A percentile compares a stretch with the other conserved stretches of the same genome.
These are phyloP conservation scores for Brienomyrus brachyistius DNA, from an alignment of 2,113 vertebrate genomes.

Conservation along the genomic window DNA sequence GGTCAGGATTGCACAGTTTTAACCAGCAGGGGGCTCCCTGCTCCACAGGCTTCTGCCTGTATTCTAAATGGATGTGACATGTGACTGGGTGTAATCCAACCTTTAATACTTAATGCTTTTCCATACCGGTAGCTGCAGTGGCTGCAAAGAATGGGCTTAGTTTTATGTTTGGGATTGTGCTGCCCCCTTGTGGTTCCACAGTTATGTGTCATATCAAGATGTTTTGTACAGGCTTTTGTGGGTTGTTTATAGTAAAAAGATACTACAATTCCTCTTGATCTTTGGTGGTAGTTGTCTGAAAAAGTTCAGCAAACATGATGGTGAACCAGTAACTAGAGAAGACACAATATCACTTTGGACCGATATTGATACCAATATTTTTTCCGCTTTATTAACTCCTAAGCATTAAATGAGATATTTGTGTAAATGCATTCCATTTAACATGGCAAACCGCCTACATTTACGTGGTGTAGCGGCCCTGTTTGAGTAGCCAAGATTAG, in stretches of 20 bases:
- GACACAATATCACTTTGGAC: background rate
- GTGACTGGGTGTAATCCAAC: background rate
- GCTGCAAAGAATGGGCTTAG: background rate
- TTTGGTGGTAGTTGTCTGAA: background rate
- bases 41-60: background rate
- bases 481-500: background rate
- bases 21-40: background rate
- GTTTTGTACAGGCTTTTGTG: background rate
- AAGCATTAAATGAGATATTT: background rate
- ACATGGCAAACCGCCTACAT: background rate
- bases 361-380: background rate
- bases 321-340: background rate
- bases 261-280: background rate
- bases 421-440: background rate
- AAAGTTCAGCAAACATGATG: background rate
- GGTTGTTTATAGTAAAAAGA: background rate
- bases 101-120: background rate
- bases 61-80: slow-evolving; percentile 1
- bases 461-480: background rate
- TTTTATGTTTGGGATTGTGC: background rate
- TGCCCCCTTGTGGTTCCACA: slow-evolving; percentile 9
- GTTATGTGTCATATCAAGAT: background rate
- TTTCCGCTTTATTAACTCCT: background rate
- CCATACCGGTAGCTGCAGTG: background rate
- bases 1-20: slow-evolving; percentile 35